Percentiles rank a stretch among this genome's conserved stretches.
Conservation (phyloP, 2,888 invertebrate species). For the Drosophila mulleri region DNA sequence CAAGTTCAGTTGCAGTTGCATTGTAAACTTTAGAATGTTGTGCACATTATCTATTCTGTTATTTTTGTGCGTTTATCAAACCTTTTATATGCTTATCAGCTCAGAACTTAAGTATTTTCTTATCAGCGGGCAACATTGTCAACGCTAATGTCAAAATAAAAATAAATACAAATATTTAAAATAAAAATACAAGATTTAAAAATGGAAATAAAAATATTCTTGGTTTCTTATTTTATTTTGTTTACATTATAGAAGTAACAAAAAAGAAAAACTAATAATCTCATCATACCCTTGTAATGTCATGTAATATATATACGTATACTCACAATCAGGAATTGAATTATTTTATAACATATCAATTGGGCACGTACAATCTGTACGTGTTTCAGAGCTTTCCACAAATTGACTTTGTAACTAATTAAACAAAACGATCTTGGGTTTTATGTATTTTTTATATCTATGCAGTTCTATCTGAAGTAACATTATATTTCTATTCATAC, state of each 20-base stretch:
- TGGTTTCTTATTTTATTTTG: background rate
- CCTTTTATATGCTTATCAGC: constrained; percentile 44
- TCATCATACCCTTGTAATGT: background rate
- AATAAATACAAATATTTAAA: background rate
- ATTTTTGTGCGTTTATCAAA: constrained; percentile 33
- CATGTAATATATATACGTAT: background rate
- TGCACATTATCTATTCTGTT: constrained; percentile 21
- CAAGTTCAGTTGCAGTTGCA: constrained; percentile 9
- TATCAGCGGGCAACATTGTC: constrained; percentile 29
- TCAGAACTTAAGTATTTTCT: constrained; percentile 22
- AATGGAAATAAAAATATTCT: background rate
- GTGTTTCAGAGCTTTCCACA: background rate
- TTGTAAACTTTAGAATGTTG: constrained; percentile 22
- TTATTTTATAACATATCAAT: background rate
- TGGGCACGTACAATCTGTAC: constrained; percentile 6
- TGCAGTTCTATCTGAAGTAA: background rate
- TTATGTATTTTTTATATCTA: too few species aligned
- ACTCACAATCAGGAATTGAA: background rate
- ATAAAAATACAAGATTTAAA: background rate
- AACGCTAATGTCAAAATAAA: constrained; percentile 4
- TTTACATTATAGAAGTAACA: background rate
- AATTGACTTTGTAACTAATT: background rate
- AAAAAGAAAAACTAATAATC: background rate
- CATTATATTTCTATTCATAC: background rate
- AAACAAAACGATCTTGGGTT: background rate